These are phyloP conservation scores for Anguilla rostrata DNA, from an alignment of 2,113 vertebrate genomes.

Conservation along the genomic window DNA sequence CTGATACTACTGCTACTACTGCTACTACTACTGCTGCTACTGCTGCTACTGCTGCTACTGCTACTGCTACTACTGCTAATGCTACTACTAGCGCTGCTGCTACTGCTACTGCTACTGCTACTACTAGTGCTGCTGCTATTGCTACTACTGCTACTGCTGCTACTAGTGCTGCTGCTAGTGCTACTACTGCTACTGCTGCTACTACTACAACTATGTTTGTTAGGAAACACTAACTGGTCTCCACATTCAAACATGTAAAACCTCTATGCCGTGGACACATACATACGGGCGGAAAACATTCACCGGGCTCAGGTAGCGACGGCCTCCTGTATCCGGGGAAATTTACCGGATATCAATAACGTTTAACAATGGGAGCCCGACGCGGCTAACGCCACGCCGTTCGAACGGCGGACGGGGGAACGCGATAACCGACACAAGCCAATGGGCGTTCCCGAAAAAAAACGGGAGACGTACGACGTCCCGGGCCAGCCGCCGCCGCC, in stretches of 20 bases:
- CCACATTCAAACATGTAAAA: not conserved
- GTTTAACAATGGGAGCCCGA: not conserved
- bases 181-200: no score
- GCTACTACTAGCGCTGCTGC: no score
- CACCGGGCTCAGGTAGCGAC: not conserved
- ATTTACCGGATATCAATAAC: not conserved
- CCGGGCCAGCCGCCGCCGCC: not conserved
- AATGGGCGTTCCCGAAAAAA: constrained; percentile 9
- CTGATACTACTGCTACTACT: no score
- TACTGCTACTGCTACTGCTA: no score
- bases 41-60: no score
- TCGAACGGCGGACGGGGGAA: not conserved
- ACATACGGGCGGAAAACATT: not conserved
- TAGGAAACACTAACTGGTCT: not conserved
- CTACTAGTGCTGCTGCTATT: no score
- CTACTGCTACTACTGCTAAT: no score
- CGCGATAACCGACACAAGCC: not conserved
- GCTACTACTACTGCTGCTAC: no score
- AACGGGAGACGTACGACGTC: not conserved
- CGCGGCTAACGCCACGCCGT: not conserved
- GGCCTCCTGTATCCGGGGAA: not conserved
- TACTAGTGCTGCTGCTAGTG: no score
- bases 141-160: no score
- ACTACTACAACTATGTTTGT: not conserved
- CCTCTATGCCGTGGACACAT: not conserved